Evolutionary conservation across 2,113 vertebrate species (phyloP), one percentile per base, ranked within the genome.

Genomic region (Megaptera novaeangliae): DNA sequence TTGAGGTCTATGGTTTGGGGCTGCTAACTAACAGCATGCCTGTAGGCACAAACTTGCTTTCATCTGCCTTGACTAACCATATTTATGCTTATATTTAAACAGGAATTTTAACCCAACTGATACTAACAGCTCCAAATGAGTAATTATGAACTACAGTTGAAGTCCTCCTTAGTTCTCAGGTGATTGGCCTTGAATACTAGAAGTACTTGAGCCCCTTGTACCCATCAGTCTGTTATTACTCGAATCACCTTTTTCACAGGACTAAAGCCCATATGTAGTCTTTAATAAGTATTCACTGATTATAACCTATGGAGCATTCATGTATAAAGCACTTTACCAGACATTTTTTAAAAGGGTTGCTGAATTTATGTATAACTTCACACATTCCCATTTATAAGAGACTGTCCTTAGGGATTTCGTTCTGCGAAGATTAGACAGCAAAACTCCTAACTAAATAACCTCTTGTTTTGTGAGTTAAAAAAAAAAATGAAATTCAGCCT

Each of bases 151-250:
- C 15, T 52, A 41, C 1, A 6, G 14, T 91, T 88, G 75, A 98
- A 85, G 55, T 88, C 6, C 41, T 92, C 59, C 84, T 91, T 80
- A 82, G 13, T 85, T 96, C 71, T 95, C 25, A 96, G 34, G 86
- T 93, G 86, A 82, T 57, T 77, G 82, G 34, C 0, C 69, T 93
- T 2, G 20, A 15, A 91, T 14, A 86, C 41, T 4, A 55, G 71
- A 96, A 59, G 25, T 68, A 8, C 1, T 21, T 85, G 39, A 84
- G 87, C 8, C 13, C n/a, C 78, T 88, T 1, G 7, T 88, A 95
- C 71, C 87, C 80, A 3, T 87, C 72, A 57, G 77, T 84, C 59
- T 80, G 3, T n/a, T 91, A 82, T 91, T 93, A 71, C 34, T 84
- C 36, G 34, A 59, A 64, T 23, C 75, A 84, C n/a, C 44, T 69